A percentile compares a stretch with the other conserved stretches of the same genome.
These are phyloP conservation scores for Protosalanx chinensis DNA, from an alignment of 2,797 vertebrate genomes.

Conservation along the genomic window DNA sequence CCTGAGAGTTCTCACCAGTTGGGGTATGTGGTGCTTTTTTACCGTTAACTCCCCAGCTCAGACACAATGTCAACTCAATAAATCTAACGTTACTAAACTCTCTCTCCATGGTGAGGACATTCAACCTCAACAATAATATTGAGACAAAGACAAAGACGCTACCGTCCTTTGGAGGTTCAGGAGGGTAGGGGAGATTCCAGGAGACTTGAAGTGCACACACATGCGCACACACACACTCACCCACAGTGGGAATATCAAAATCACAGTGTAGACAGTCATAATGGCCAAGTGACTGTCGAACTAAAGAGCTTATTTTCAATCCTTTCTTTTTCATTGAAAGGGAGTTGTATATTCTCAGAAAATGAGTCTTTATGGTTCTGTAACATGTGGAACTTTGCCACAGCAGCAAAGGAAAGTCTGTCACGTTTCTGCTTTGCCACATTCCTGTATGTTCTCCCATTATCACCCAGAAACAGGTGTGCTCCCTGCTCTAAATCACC, in stretches of 20 bases:
- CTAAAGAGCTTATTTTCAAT: not conserved
- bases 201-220: not conserved
- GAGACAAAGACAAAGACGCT: not conserved
- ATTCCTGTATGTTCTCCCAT: constrained; percentile 8
- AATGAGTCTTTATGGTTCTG: not conserved
- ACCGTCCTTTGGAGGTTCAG: not conserved
- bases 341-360: not conserved
- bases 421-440: not conserved
- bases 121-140: not conserved
- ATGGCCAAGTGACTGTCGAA: not conserved
- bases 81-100: not conserved
- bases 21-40: not conserved
- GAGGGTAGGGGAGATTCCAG: not conserved
- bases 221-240: not conserved
- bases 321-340: not conserved
- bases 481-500: not conserved
- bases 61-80: not conserved
- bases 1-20: not conserved
- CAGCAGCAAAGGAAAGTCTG: not conserved
- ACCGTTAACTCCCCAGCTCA: not conserved
- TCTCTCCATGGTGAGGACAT: not conserved
- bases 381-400: not conserved
- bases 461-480: constrained; percentile 10
- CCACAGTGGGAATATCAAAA: not conserved
- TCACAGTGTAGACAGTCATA: not conserved